A percentile compares a stretch with the other conserved stretches of the same genome.
These are phyloP conservation scores for Acanthiza pusilla DNA, from an alignment of 2,797 vertebrate genomes.

Conservation along the genomic window DNA sequence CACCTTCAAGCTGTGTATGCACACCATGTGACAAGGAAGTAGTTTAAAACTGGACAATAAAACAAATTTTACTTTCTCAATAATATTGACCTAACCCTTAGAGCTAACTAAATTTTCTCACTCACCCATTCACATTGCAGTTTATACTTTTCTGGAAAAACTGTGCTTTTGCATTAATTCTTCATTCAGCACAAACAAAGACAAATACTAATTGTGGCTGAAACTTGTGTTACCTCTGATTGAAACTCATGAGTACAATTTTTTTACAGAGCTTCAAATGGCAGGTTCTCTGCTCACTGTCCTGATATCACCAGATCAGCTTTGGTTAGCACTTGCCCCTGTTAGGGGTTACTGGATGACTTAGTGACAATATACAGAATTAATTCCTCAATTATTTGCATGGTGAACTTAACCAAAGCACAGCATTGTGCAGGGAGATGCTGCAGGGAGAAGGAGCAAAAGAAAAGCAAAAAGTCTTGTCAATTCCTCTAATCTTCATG, in stretches of 20 bases:
- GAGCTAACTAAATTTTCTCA: not conserved
- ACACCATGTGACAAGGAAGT: not conserved
- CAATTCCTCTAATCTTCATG: not conserved
- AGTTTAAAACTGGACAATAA: not conserved
- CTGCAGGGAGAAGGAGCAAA: not conserved
- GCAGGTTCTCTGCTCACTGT: not conserved
- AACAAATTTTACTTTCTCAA: not conserved
- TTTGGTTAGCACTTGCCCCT: not conserved
- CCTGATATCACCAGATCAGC: not conserved
- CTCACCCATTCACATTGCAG: not conserved
- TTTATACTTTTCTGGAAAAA: not conserved
- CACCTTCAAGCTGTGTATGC: not conserved
- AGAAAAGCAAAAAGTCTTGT: not conserved
- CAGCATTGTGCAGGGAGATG: no score
- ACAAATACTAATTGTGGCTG: accelerated
- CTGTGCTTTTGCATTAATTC: not conserved
- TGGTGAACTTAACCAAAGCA: not conserved
- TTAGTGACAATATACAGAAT: not conserved
- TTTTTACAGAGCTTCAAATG: not conserved
- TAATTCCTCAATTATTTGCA: not conserved
- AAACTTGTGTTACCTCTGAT: not conserved
- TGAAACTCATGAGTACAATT: not conserved
- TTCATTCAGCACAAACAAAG: not conserved
- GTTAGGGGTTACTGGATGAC: not conserved
- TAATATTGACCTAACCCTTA: not conserved